Evolutionary conservation across 2,797 vertebrate genomes (phyloP).

Genomic region (Acanthornis magna): DNA sequence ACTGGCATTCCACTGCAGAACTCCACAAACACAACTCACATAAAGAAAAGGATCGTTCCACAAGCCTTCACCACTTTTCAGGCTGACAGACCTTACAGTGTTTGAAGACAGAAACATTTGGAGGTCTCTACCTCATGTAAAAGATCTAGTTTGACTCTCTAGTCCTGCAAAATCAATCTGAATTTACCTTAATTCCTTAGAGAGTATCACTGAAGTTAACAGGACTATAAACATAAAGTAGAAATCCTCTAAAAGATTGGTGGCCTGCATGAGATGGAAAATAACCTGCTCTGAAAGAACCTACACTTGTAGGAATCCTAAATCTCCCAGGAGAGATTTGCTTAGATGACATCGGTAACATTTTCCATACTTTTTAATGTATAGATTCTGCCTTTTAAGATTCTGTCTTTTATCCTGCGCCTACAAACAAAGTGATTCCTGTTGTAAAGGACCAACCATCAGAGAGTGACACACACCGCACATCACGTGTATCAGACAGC

Average conservation of each 20-base stretch:
- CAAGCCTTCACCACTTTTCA: background rate
- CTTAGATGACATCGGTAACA: background rate
- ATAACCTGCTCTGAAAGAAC: background rate
- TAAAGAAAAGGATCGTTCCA: background rate
- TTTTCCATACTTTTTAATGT: background rate
- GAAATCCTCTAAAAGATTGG: background rate
- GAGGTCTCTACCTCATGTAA: background rate
- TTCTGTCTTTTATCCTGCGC: background rate
- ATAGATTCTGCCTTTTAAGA: background rate
- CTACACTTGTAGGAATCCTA: background rate
- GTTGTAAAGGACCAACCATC: background rate
- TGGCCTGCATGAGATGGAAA: background rate
- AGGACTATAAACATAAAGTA: background rate
- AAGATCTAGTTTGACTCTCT: background rate
- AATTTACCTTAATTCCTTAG: background rate
- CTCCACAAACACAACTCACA: background rate
- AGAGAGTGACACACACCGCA: accelerated
- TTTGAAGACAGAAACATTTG: background rate
- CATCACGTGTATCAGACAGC: accelerated
- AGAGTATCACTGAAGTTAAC: background rate
- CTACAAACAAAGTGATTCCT: background rate
- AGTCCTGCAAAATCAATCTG: background rate
- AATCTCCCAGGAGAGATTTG: background rate
- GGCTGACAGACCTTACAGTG: background rate
- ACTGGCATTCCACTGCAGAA: background rate